phyloP scores from a whole-genome alignment of 2,113 vertebrate species.

The Xenopus tropicalis region UCB_Xtro_10.0 CM004445.2:120705501-120706000 shows the following conservation, averaged over 20 bases:
- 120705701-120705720: slow-evolving; percentile 42
- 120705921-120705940: too few species aligned
- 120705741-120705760: slow-evolving; percentile 23
- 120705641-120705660: slow-evolving; percentile 39
- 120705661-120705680: slow-evolving; percentile 45
- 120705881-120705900: too few species aligned
- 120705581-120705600: slow-evolving; percentile 36
- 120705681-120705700: slow-evolving; percentile 42
- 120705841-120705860: not conserved
- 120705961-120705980: too few species aligned
- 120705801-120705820: not conserved
- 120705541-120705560: slow-evolving; percentile 26
- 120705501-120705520: slow-evolving; percentile 3
- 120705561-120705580: slow-evolving; percentile 17
- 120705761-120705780: slow-evolving; percentile 31
- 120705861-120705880: too few species aligned
- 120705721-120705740: slow-evolving; percentile 41
- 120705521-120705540: not conserved
- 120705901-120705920: too few species aligned
- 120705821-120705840: not conserved
- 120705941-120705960: too few species aligned
- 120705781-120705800: slow-evolving; percentile 13
- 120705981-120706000: too few species aligned
- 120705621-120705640: slow-evolving; percentile 33
- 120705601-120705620: slow-evolving; percentile 33